Evolutionary conservation across 2,888 invertebrate species (phyloP).

Genomic region (Caenorhabditis macrosperma): DNA sequence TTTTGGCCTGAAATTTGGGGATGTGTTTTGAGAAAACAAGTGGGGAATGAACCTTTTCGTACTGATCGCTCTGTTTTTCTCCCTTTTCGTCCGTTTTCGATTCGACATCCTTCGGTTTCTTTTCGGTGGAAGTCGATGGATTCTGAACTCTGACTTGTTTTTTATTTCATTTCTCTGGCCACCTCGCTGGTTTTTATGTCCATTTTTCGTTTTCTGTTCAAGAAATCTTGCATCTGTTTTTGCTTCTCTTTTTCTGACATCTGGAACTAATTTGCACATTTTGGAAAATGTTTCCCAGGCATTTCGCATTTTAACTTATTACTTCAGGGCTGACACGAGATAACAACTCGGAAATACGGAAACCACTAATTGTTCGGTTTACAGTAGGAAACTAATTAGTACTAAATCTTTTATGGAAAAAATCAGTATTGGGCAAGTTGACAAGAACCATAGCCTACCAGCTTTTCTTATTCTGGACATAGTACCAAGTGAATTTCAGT

Average conservation of each 20-base stretch:
- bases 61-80: slow-evolving; percentile 28
- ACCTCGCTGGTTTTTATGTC: slow-evolving; percentile 27
- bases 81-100: not conserved
- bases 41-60: not conserved
- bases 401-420: slow-evolving; percentile 32
- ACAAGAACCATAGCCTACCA: slow-evolving; percentile 40
- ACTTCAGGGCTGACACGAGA: too few relatives aligned
- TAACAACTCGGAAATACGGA: too few relatives aligned
- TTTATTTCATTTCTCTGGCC: not conserved
- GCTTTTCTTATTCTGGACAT: slow-evolving; percentile 23
- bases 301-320: too few relatives aligned
- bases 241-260: slow-evolving; percentile 45
- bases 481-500: slow-evolving; percentile 33
- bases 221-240: slow-evolving; percentile 54
- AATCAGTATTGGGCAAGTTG: slow-evolving; percentile 35
- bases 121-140: slow-evolving; percentile 35
- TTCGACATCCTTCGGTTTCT: not conserved
- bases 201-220: slow-evolving; percentile 67
- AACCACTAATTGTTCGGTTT: too few relatives aligned
- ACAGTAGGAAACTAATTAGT: not conserved
- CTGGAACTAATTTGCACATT: slow-evolving; percentile 18
- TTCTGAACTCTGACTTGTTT: slow-evolving; percentile 2
- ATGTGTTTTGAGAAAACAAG: not conserved
- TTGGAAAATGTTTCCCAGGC: too few relatives aligned
- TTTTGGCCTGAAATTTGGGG: slow-evolving; percentile 51